Evolutionary conservation across 1,140 invertebrate species (phyloP).

Genomic region (Bombus picipes): DNA sequence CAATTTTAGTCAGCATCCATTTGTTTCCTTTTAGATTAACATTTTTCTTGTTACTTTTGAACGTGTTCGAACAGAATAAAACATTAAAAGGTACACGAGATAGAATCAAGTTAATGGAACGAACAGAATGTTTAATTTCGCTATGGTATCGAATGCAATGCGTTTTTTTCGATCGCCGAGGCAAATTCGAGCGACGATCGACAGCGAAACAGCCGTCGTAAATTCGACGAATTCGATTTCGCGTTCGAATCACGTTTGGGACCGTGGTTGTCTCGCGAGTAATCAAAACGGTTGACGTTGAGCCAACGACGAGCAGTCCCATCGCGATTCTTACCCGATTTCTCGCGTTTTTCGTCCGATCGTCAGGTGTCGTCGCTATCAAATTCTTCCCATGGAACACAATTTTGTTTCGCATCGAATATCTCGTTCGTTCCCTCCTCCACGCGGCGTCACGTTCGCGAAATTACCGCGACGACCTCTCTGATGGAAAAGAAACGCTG

Average conservation of each 20-base stretch:
- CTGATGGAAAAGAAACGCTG: too few relatives aligned
- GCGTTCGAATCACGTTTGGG: constrained; percentile 58
- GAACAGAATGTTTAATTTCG: neutral
- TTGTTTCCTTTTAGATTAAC: too few relatives aligned
- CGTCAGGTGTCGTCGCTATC: constrained; percentile 28
- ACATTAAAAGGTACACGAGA: neutral
- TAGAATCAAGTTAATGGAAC: neutral
- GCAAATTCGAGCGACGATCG: neutral
- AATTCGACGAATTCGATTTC: constrained; percentile 53
- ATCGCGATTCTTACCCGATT: constrained; percentile 49
- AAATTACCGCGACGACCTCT: constrained; percentile 1
- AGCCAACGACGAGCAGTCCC: neutral
- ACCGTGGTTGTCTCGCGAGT: constrained; percentile 50
- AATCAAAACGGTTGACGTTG: constrained; percentile 55
- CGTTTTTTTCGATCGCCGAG: neutral
- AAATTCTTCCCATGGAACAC: constrained; percentile 37
- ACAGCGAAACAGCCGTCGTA: constrained; percentile 18
- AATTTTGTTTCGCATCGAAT: constrained; percentile 29
- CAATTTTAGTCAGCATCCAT: too few relatives aligned
- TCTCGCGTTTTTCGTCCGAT: constrained; percentile 13
- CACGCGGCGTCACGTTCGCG: constrained; percentile 9
- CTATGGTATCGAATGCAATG: neutral
- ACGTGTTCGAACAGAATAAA: neutral
- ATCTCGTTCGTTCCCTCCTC: neutral
- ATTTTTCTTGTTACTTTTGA: too few relatives aligned